Evolutionary conservation across 2,113 vertebrate species (phyloP).

Genomic region (Bettongia penicillata): DNA sequence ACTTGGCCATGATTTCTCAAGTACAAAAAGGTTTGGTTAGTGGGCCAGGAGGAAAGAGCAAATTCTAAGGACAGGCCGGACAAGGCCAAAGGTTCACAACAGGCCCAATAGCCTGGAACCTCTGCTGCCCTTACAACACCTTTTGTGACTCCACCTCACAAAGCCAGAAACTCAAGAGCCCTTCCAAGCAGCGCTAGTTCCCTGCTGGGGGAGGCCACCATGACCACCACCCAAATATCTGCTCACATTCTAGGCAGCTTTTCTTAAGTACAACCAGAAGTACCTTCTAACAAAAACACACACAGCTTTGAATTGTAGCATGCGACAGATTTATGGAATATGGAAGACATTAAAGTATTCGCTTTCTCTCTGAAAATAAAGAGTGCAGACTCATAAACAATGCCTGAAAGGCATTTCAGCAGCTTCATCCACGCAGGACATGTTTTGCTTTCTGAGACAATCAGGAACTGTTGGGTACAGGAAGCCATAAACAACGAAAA

Average conservation of each 20-base stretch:
- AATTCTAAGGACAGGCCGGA: slow-evolving; percentile 50
- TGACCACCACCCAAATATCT: slow-evolving; percentile 62
- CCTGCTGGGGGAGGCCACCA: slow-evolving; percentile 44
- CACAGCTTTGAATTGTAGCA: slow-evolving; percentile 61
- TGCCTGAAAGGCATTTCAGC: slow-evolving; percentile 79
- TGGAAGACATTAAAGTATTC: slow-evolving; percentile 83
- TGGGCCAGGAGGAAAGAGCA: slow-evolving; percentile 33
- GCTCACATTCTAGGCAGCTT: slow-evolving; percentile 52
- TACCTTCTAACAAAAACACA: slow-evolving; percentile 75
- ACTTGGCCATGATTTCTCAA: slow-evolving; percentile 50
- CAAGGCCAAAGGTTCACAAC: slow-evolving; percentile 42
- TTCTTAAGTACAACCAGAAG: slow-evolving; percentile 76
- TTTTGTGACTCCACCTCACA: slow-evolving; percentile 49
- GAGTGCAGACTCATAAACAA: slow-evolving; percentile 79
- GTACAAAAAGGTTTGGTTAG: slow-evolving; percentile 1
- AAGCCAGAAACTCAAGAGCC: slow-evolving; percentile 50
- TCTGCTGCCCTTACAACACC: slow-evolving; percentile 25
- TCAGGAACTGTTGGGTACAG: slow-evolving; percentile 75
- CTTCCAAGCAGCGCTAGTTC: slow-evolving; percentile 54
- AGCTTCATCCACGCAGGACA: slow-evolving; percentile 75
- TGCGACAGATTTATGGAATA: slow-evolving; percentile 78
- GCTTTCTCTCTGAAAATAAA: slow-evolving; percentile 82
- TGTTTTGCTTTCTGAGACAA: slow-evolving; percentile 74
- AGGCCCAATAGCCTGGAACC: slow-evolving; percentile 2
- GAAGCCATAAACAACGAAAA: slow-evolving; percentile 81